phyloP scores from a whole-genome alignment of 2,113 vertebrate genomes.

The Oreochromis aureus region DNA sequence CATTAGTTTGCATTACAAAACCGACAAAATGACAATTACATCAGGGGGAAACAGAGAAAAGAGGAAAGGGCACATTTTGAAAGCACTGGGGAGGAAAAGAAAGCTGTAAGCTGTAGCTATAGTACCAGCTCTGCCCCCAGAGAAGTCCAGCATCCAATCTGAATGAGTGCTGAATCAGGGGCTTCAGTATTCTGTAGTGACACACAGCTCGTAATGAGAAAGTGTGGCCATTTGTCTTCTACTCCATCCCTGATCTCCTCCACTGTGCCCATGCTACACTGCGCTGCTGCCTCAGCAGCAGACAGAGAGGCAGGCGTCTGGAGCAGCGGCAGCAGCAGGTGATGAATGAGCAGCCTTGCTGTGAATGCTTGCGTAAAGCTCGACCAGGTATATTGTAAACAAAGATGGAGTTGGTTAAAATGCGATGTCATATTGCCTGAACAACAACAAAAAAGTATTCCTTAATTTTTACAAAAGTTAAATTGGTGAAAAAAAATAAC shows the following conservation, averaged over 20 bases:
- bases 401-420: constrained; percentile 17
- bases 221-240: constrained; percentile 66
- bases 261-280: constrained; percentile 24
- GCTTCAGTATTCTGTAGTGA: constrained; percentile 29
- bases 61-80: background rate
- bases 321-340: constrained; percentile 13
- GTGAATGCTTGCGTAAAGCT: constrained; percentile 10
- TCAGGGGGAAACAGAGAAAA: background rate
- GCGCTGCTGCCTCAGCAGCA: constrained; percentile 60
- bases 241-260: constrained; percentile 27
- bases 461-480: background rate
- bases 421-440: background rate
- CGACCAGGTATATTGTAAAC: constrained; percentile 11
- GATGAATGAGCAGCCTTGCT: constrained; percentile 41
- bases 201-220: constrained; percentile 59
- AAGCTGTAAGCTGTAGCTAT: background rate
- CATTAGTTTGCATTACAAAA: background rate
- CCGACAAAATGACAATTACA: background rate
- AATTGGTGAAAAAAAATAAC: background rate
- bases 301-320: constrained; percentile 41
- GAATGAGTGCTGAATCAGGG: constrained; percentile 69
- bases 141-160: constrained; percentile 35
- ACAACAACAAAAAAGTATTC: background rate
- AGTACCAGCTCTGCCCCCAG: constrained; percentile 13
- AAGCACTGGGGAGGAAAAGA: background rate